Percentiles rank a stretch among this genome's conserved stretches.
Conservation (phyloP, 2,888 invertebrate genomes). For the Agrotis exclamationis region DNA sequence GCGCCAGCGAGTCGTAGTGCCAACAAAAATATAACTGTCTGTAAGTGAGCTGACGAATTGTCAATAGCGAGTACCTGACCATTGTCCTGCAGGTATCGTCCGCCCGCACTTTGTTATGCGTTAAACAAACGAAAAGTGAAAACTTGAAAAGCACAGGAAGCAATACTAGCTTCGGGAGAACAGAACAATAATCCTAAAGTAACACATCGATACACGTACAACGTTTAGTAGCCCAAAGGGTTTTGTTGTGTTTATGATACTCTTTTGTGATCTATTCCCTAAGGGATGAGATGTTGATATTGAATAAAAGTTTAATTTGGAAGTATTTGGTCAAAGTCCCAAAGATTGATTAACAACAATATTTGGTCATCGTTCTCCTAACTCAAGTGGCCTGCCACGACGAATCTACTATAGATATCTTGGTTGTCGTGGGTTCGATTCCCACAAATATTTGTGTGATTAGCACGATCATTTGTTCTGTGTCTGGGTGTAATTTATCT, state of each 20-base stretch:
- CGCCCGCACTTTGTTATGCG: slow-evolving; percentile 70
- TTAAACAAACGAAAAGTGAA: slow-evolving; percentile 76
- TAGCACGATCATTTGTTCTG: too few species aligned
- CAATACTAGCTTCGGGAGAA: slow-evolving; percentile 75
- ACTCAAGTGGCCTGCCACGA: too few species aligned
- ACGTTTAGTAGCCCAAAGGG: slow-evolving; percentile 66
- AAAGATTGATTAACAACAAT: not conserved
- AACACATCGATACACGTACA: slow-evolving; percentile 76
- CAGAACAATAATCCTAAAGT: slow-evolving; percentile 80
- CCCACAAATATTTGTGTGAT: too few species aligned
- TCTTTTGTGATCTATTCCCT: slow-evolving; percentile 33
- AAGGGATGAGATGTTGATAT: slow-evolving; percentile 11
- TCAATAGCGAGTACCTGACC: slow-evolving; percentile 78
- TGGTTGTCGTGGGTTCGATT: too few species aligned
- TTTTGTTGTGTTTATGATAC: slow-evolving; percentile 55
- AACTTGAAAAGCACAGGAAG: slow-evolving; percentile 83
- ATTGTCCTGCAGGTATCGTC: slow-evolving; percentile 80
- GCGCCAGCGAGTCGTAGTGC: slow-evolving; percentile 83
- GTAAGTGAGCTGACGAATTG: slow-evolving; percentile 74
- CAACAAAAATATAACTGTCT: slow-evolving; percentile 84
- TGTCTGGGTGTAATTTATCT: too few species aligned
- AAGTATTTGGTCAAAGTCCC: not conserved
- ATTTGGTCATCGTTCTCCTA: not conserved
- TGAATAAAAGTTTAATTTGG: slow-evolving; percentile 9
- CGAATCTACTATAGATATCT: too few species aligned